Evolutionary conservation across 2,113 vertebrate species (phyloP).

Genomic region (Atractosteus spatula): DNA sequence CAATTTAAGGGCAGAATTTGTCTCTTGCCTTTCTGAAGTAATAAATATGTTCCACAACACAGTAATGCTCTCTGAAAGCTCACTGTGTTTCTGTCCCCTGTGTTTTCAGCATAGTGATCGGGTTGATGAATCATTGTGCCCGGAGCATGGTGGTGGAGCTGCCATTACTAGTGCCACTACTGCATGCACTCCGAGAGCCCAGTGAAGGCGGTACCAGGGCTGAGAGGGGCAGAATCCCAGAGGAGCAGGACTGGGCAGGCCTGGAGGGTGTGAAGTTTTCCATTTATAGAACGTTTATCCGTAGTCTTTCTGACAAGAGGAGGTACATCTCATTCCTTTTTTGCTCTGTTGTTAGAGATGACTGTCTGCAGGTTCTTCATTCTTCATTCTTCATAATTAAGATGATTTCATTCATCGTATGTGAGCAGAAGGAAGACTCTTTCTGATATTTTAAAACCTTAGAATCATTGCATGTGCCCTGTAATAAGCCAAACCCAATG

Average conservation of each 20-base stretch:
- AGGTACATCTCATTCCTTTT: conserved; percentile 25
- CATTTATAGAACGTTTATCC: conserved; percentile 33
- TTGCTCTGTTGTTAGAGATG: background rate
- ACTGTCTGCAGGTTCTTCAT: background rate
- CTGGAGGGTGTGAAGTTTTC: accelerated
- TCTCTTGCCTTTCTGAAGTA: too few species aligned
- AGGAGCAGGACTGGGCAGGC: conserved; percentile 49
- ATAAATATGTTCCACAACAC: too few species aligned
- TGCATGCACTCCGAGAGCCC: conserved; percentile 34
- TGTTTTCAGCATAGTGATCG: conserved; percentile 38
- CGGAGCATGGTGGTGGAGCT: conserved; percentile 29
- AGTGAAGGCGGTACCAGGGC: conserved; percentile 16
- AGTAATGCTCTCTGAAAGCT: background rate
- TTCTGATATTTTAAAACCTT: too few species aligned
- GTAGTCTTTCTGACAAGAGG: conserved; percentile 21
- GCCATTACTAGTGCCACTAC: conserved; percentile 55
- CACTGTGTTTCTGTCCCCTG: background rate
- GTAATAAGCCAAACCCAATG: too few species aligned
- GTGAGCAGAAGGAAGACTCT: background rate
- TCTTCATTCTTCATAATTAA: background rate
- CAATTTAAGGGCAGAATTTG: too few species aligned
- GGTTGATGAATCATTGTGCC: conserved; percentile 46
- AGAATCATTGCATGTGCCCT: too few species aligned
- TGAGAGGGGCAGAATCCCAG: conserved; percentile 23
- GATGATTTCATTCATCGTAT: background rate